Percentiles rank a stretch among this genome's conserved stretches.
Evolutionary conservation across 2,113 vertebrate species (phyloP).

Genomic region (Uria lomvia): DNA sequence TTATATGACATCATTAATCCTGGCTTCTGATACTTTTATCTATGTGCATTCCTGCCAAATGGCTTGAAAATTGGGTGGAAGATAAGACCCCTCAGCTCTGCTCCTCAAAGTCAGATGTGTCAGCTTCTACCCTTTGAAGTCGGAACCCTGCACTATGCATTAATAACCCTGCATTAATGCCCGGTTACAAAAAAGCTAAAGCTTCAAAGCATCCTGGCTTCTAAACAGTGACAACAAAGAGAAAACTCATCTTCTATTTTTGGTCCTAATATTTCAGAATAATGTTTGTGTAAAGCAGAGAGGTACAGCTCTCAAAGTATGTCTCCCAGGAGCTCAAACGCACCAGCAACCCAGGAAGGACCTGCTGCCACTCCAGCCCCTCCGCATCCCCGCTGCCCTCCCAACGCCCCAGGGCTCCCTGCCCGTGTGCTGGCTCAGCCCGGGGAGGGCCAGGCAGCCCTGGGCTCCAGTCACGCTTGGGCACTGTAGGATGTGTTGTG

Average conservation of each 20-base stretch:
- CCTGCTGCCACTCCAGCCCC: neutral
- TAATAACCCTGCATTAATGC: constrained; percentile 11
- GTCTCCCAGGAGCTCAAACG: neutral
- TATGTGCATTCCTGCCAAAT: constrained; percentile 23
- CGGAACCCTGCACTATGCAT: neutral
- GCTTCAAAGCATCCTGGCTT: constrained; percentile 56
- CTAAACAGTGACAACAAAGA: constrained; percentile 1
- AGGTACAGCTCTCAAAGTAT: neutral
- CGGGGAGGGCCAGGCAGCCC: neutral
- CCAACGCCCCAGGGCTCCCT: neutral
- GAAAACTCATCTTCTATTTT: neutral
- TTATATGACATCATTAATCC: constrained; percentile 31
- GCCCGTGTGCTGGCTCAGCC: neutral
- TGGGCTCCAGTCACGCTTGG: neutral
- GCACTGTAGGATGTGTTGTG: neutral
- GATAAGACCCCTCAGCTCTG: constrained; percentile 5
- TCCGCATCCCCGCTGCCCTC: accelerated
- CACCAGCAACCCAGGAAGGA: neutral
- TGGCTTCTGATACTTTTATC: constrained; percentile 23
- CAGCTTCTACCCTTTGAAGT: constrained; percentile 58
- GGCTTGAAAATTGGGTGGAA: neutral
- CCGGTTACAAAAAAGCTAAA: neutral
- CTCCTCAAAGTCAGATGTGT: constrained; percentile 12
- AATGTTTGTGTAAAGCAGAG: neutral
- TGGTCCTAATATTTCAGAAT: neutral